Evolutionary conservation across 2,113 vertebrate genomes (phyloP), one percentile per base, ranked within the genome.

Genomic region (Rhegmatorhina hoffmannsi): DNA sequence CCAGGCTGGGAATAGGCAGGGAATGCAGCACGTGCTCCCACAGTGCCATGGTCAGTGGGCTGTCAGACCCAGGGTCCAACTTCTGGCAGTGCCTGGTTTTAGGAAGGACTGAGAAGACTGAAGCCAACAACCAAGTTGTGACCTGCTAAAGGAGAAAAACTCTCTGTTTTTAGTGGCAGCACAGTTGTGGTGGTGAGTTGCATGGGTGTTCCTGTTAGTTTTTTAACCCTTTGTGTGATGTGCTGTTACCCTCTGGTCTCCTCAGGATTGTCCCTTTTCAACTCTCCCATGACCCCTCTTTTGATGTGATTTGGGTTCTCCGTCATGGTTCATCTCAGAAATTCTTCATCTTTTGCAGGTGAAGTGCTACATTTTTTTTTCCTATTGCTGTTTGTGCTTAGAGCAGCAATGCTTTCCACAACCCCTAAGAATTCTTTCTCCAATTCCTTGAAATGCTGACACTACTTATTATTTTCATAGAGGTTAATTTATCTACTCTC

Each of bases 31-130:
- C 0, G 1, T 31, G 76, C 9, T 84, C 24, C 44, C 33, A 7
- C 1, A 0, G 21, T 28, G 47, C 55, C 7, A 6, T 0, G 2
- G 26, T n/a, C 0, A 1, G n/a, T 11, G 26, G 47, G 49, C 10
- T 5, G 9, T 72, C 20, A 49, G n/a, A 46, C 28, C 8, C 40
- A 17, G 52, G 6, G 8, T 64, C 56, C 46, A 56, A 69, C 29
- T 69, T 34, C 36, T 76, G 52, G 21, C 55, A 43, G 0, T 47
- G 58, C n/a, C 34, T 14, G 5, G 3, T 31, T 67, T 74, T 33
- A 43, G 66, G 62, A 60, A 64, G 49, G 58, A 15, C 36, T 38
- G 46, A 81, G 68, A 43, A 63, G 38, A 23, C 13, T 47, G 13
- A 21, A 17, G 10, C 5, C 8, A 23, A 28, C 11, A 43, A 31